Conservation (phyloP, 2,888 invertebrate genomes). For the Caenorhabditis auriculariae region DNA sequence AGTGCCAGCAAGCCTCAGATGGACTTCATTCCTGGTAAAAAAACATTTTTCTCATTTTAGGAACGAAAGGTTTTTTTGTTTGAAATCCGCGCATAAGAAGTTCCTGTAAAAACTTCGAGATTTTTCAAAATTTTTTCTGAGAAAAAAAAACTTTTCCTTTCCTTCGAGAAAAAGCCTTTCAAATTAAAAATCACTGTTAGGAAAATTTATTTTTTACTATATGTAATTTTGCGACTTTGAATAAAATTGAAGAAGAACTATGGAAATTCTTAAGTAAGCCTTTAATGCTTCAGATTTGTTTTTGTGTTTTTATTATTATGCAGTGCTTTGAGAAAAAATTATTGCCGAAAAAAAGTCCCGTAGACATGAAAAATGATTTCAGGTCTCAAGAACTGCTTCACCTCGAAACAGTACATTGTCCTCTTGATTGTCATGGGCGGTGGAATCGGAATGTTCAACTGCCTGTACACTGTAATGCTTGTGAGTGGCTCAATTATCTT, state of each 20-base stretch:
- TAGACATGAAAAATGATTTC: slow-evolving; percentile 2
- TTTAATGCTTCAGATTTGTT: too few relatives aligned
- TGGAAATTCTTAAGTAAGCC: too few relatives aligned
- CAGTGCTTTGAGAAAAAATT: too few relatives aligned
- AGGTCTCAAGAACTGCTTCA: slow-evolving; percentile 52
- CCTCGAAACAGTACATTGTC: slow-evolving; percentile 52
- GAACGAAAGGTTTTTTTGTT: not conserved
- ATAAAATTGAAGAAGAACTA: too few relatives aligned
- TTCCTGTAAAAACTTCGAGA: not conserved
- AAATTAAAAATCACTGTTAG: too few relatives aligned
- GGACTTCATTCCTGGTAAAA: slow-evolving; percentile 52
- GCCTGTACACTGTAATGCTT: slow-evolving; percentile 63
- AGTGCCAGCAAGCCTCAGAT: slow-evolving; percentile 55
- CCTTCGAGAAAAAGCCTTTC: not conserved
- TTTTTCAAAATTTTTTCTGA: not conserved
- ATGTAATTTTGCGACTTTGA: too few relatives aligned
- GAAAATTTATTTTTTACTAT: too few relatives aligned
- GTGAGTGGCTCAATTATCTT: slow-evolving; percentile 10
- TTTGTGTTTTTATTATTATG: too few relatives aligned
- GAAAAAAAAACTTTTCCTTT: not conserved
- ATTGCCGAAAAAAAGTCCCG: too few relatives aligned
- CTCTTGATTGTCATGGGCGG: slow-evolving; percentile 61
- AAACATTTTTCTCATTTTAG: too few relatives aligned
- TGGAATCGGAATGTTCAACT: slow-evolving; percentile 64
- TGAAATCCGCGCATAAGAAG: too few relatives aligned